Evolutionary conservation across 2,888 invertebrate genomes (phyloP), one percentile per base, ranked within the genome.

Genomic region (Stramonita haemastoma): DNA sequence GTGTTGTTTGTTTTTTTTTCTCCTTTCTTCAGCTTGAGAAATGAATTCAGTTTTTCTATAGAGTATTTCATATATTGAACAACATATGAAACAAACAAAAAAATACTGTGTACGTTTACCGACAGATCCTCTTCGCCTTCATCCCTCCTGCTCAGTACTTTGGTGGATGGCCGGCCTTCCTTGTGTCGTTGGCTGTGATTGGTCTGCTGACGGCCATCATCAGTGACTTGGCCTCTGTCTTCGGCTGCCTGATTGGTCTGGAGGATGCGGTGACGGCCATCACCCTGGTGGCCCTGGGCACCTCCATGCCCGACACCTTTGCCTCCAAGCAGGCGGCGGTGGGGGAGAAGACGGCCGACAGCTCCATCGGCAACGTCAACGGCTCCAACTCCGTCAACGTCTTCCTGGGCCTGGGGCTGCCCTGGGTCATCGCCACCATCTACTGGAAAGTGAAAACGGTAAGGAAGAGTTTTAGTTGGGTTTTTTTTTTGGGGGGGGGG

Each of bases 371-470:
- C 34, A 97, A 97, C 93, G 96, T 97, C n/a, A 97, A 97, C 56
- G 97, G 97, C 79, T 97, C 97, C 92, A 97, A 97, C 93, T 97
- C 97, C 15, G 97, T 97, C 36, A 97, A 97, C 93, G 97, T 97
- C 17, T 97, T 97, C 94, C 96, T 97, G 73, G 97, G 97, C 79
- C 96, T 97, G 5, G 97, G 97, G 19, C 94, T 97, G 86, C 97
- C 97, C 0, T 97, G 97, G 97, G 92, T 97, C 36, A 96, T 97
- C 56, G 97, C 97, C 56, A 95, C 97, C 79, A 95, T 96, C 86
- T 97, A 97, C 93, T 95, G 95, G 95, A 89, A 91, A 22, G 90
- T 91, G 5, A 90, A 94, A 93, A 36, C 92, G 91, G 95, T 95
- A 91, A 90, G 91, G 11, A 73, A 73, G n/a, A 8, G 60, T 73